These are phyloP conservation scores for Hydrocynus forskahlii DNA, from an alignment of 2,797 vertebrate genomes.

Conservation along the genomic window DNA sequence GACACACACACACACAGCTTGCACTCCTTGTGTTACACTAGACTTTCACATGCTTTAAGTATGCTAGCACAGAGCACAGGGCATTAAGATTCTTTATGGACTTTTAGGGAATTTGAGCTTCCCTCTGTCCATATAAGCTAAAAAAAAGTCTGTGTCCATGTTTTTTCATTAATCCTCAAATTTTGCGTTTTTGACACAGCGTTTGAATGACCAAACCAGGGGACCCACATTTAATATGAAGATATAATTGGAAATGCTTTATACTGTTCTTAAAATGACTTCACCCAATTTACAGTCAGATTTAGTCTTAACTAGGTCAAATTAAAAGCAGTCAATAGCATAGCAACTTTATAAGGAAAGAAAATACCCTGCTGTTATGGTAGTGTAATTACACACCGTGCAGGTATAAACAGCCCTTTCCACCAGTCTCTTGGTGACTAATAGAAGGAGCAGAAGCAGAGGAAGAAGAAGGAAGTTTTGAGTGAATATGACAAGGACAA, in stretches of 20 bases:
- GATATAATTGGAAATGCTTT: background rate
- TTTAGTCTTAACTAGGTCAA: background rate
- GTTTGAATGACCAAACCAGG: too few species aligned
- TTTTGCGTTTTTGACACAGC: too few species aligned
- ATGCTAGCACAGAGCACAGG: background rate
- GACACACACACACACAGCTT: background rate
- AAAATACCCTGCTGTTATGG: background rate
- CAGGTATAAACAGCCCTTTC: background rate
- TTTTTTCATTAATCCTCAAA: background rate
- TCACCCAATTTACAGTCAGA: background rate
- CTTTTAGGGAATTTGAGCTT: background rate
- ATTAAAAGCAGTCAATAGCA: background rate
- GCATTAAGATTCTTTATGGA: background rate
- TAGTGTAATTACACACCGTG: background rate
- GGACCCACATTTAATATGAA: too few species aligned
- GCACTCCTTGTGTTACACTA: background rate
- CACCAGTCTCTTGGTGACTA: background rate
- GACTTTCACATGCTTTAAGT: background rate
- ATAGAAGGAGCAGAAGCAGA: too few species aligned
- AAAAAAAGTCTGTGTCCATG: background rate
- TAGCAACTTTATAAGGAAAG: background rate
- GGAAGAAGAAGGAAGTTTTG: too few species aligned
- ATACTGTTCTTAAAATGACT: background rate
- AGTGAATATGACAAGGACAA: too few species aligned
- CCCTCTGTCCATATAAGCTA: background rate